phyloP scores from a whole-genome alignment of 35 echinoderm and acorn worm genomes.

The Lytechinus variegatus region DNA sequence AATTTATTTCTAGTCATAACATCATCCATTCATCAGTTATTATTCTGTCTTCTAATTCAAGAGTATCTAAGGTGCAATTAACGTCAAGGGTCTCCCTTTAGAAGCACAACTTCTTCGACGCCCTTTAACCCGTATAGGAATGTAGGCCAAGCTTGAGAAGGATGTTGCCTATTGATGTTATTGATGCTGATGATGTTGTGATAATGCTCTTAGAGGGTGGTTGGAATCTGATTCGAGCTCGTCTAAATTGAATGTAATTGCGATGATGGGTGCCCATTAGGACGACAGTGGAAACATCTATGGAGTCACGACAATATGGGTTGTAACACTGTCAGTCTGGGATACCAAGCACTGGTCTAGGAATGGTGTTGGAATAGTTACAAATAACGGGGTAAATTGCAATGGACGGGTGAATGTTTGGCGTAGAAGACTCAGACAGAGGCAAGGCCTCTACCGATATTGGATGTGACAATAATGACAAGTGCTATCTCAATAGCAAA shows the following conservation, averaged over 20 bases:
- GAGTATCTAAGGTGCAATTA: too few relatives aligned
- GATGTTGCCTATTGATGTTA: not conserved
- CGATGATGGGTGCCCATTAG: not conserved
- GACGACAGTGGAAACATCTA: not conserved
- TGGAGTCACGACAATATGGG: not conserved
- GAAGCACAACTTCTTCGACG: not conserved
- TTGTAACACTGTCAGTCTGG: not conserved
- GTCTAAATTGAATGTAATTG: not conserved
- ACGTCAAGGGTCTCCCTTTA: not conserved
- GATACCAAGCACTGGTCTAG: not conserved
- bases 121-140: not conserved
- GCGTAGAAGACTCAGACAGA: not conserved
- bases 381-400: not conserved
- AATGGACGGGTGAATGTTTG: not conserved
- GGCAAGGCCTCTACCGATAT: not conserved
- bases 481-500: not conserved
- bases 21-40: too few relatives aligned
- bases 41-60: too few relatives aligned
- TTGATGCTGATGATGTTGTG: conserved; percentile 11
- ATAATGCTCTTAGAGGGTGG: conserved; percentile 1
- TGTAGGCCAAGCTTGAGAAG: not conserved
- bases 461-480: conserved; percentile 1
- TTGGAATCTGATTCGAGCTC: not conserved
- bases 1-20: too few relatives aligned
- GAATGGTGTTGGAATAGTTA: not conserved